Base-by-base conservation (phyloP, 2,888 invertebrate genomes). In the Bombylius major region DNA sequence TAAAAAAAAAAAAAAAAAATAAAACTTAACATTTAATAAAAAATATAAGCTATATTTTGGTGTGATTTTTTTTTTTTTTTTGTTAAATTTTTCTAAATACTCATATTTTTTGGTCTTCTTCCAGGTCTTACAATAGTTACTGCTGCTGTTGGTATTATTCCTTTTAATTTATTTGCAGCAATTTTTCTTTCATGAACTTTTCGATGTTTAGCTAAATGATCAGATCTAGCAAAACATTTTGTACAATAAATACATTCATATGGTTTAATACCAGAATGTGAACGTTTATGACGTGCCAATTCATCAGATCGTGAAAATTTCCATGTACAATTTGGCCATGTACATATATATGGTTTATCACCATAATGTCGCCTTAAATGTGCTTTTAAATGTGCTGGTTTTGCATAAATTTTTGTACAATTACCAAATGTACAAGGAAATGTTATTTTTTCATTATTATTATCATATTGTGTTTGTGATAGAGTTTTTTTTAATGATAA, bases 181-280 rank as follows among this genome's bases (percentile, higher is more conserved):
- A 79, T 70, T 59, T 78, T 80, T 58, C 87, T 81, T 50, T 86
- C 83, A 70, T 90, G 90, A 8, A 90, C 89, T 64, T 87, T 91
- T 14, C 86, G 82, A 72, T 97, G 96, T 72, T 96, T 96, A 34
- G 93, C 84, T 56, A 96, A 79, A 72, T 97, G 96, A 72, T 97
- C 96, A 36, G 93, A 94, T 34, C 96, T 80, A 1, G 93, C 89
- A 73, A 97, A 97, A 60, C 86, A 81, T 73, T 96, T 95, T 51
- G 84, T 81, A 71, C 96, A 97, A 65, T 89, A 81, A 57, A 81
- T 79, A 72, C 96, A 97, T 57, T 86, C 82, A 73, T 96, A 96
- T 0, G 96, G 96, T 72, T 95, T 95, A 60, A 93, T 82, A 0
- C 96, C 96, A 0, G 93, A 93, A 74, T 96, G 96, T n/a, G 93